Percentiles rank a stretch among this genome's conserved stretches.
phyloP scores from a whole-genome alignment of 1,140 invertebrate genomes.

The Pseudobourletiella spinata region DNA sequence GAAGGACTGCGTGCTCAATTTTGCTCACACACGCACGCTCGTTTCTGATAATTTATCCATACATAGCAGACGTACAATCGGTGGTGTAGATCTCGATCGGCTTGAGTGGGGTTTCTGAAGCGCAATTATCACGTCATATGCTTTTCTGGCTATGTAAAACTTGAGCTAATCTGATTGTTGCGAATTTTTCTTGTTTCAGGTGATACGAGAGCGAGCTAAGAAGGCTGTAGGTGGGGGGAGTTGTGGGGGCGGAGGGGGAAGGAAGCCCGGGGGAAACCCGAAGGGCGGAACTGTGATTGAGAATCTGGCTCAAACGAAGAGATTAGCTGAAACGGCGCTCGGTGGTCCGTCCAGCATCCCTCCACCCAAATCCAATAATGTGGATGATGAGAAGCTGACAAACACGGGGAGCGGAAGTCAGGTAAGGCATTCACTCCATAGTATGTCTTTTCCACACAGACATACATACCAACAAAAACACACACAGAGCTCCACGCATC shows the following conservation, averaged over 20 bases:
- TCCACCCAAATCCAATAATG: constrained; percentile 48
- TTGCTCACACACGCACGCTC: too few species aligned
- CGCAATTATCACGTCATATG: too few species aligned
- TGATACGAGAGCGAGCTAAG: constrained; percentile 69
- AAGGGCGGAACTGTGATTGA: constrained; percentile 76
- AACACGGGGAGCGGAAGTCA: constrained; percentile 75
- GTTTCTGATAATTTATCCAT: too few species aligned
- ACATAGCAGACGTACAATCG: not conserved
- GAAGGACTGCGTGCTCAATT: too few species aligned
- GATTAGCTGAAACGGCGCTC: constrained; percentile 69
- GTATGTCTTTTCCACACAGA: not conserved
- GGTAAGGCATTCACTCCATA: constrained; percentile 39
- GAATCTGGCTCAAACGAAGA: constrained; percentile 69
- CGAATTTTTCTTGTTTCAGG: constrained; percentile 44
- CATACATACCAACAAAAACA: too few species aligned
- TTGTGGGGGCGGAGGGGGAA: constrained; percentile 51
- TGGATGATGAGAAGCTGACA: constrained; percentile 60
- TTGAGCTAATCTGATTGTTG: too few species aligned
- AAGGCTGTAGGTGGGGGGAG: constrained; percentile 63
- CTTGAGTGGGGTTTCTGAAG: not conserved
- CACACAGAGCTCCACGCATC: too few species aligned
- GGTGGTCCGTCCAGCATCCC: constrained; percentile 42
- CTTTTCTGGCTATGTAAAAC: not conserved
- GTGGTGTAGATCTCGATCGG: not conserved
- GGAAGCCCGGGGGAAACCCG: constrained; percentile 57